phyloP scores from a whole-genome alignment of 2,888 invertebrate species.

The Nasonia oneida region DNA sequence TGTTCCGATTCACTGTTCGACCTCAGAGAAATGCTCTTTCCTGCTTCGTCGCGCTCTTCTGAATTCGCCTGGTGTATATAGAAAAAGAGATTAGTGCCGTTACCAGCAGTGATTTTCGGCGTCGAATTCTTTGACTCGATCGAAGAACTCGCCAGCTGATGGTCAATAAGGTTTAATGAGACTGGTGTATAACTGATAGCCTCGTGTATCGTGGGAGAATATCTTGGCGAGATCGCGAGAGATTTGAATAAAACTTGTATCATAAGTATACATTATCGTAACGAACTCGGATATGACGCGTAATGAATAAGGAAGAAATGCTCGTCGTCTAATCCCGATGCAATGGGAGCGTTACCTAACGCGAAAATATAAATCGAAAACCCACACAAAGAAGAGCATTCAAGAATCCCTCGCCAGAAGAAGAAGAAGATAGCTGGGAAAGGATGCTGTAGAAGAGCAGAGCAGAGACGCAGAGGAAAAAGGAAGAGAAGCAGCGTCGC shows the following conservation, averaged over 20 bases:
- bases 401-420: background rate
- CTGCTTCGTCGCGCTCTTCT: conserved; percentile 31
- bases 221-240: no score
- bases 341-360: no score
- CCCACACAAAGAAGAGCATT: background rate
- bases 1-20: conserved; percentile 45
- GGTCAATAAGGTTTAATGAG: no score
- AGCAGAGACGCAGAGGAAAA: background rate
- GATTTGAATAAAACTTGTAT: no score
- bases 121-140: background rate
- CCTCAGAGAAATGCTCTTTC: conserved; percentile 42
- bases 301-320: no score
- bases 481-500: background rate
- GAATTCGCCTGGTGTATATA: background rate
- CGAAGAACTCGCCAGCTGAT: no score
- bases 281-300: no score
- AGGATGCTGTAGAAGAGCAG: background rate
- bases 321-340: no score
- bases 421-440: background rate
- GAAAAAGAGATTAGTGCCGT: conserved; percentile 29
- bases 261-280: no score
- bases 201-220: no score
- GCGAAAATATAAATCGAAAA: background rate
- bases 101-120: background rate
- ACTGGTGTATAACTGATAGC: no score